These are phyloP conservation scores for Scomber japonicus DNA, from an alignment of 2,113 vertebrate species.

Conservation along the genomic window DNA sequence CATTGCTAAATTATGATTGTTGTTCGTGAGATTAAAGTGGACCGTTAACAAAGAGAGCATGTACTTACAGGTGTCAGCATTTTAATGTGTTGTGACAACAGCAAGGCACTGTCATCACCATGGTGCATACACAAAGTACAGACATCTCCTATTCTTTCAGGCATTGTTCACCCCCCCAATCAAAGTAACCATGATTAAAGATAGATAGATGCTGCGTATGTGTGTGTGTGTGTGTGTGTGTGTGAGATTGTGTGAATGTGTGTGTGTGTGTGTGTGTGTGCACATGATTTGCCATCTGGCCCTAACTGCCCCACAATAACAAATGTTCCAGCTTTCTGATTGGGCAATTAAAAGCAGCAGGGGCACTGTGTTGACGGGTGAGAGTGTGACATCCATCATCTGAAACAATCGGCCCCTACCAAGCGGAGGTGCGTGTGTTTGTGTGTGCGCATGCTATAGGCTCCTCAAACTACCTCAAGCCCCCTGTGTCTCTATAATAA, in stretches of 20 bases:
- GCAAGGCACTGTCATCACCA: constrained; percentile 56
- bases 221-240: neutral
- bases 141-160: constrained; percentile 48
- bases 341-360: constrained; percentile 85
- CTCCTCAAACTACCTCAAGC: constrained; percentile 60
- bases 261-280: constrained; percentile 17
- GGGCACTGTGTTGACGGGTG: constrained; percentile 77
- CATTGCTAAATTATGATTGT: constrained; percentile 60
- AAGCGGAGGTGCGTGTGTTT: constrained; percentile 43
- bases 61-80: constrained; percentile 72
- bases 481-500: constrained; percentile 76
- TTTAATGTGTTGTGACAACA: constrained; percentile 74
- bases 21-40: constrained; percentile 76
- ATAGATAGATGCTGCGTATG: constrained; percentile 43
- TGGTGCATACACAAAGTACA: constrained; percentile 36
- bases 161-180: constrained; percentile 46
- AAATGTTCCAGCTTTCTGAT: constrained; percentile 83
- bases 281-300: constrained; percentile 72
- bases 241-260: neutral
- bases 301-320: constrained; percentile 80
- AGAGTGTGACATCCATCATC: constrained; percentile 83
- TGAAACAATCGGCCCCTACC: constrained; percentile 77
- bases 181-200: constrained; percentile 67
- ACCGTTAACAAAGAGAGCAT: constrained; percentile 59
- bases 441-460: constrained; percentile 36